These are phyloP conservation scores for Lumbricus terrestris DNA, from an alignment of 2,888 invertebrate genomes.

Conservation along the genomic window DNA sequence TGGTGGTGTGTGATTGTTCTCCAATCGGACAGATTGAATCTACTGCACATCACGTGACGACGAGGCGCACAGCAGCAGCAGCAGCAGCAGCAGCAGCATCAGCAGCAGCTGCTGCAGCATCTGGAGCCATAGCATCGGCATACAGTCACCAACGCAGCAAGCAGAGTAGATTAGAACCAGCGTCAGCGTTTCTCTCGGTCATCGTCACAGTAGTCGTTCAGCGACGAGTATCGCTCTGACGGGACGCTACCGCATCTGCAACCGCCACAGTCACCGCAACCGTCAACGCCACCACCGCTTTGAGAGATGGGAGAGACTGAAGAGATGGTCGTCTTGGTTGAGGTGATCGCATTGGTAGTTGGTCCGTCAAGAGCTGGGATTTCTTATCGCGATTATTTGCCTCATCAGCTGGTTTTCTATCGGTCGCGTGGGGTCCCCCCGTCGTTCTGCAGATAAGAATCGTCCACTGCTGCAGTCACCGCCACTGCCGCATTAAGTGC, in stretches of 20 bases:
- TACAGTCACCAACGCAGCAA: not conserved
- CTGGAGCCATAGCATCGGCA: not conserved
- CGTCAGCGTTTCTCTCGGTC: not conserved
- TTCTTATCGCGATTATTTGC: not conserved
- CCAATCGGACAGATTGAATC: not conserved
- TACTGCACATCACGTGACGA: not conserved
- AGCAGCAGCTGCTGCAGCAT: not conserved
- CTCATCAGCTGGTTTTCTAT: not conserved
- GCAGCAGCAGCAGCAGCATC: not conserved
- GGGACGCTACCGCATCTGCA: too few relatives aligned
- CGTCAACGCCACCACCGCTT: too few relatives aligned
- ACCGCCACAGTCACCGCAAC: too few relatives aligned
- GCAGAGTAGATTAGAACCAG: not conserved
- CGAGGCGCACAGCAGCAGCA: not conserved
- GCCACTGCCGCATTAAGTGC: not conserved
- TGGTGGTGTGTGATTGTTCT: not conserved
- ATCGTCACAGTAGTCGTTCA: not conserved
- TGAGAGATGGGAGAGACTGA: too few relatives aligned
- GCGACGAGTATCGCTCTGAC: not conserved
- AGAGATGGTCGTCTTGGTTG: too few relatives aligned
- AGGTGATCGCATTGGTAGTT: not conserved
- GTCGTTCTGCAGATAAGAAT: not conserved
- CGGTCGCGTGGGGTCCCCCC: not conserved
- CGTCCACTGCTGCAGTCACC: not conserved
- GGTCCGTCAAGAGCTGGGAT: not conserved